Base-by-base conservation (phyloP, 2,797 vertebrate species). In the Gobio occitaniae region DNA sequence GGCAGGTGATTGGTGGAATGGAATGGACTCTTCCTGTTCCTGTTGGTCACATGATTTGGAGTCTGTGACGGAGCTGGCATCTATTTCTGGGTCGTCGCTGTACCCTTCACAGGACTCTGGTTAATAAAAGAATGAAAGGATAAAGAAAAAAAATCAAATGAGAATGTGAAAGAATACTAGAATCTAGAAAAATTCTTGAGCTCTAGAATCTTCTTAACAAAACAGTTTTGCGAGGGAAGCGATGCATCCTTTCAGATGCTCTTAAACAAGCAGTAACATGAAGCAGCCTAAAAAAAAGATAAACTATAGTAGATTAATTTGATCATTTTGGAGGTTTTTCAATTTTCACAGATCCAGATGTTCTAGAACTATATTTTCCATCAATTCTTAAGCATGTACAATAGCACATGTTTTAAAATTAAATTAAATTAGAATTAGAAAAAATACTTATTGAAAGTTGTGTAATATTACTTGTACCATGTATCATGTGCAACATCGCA, bases 71-170 rank as follows among this genome's bases (percentile, higher is more conserved):
- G 68, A 65, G 32, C 25, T 48, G 69, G 94, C 92, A 38, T 95
- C 95, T 36, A 95, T 92, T 48, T 95, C 94, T 83, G 89, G 92
- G 68, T 93, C 75, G 19, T 93, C 85, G 38, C 75, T 52, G 47
- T 93, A 91, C 86, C 93, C 94, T 71, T 95, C 94, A 87, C 89
- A 92, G 0, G 93, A 93, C 82, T 91, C 96, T 97, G 92, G 47
- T 92, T 87, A 72, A 59, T 19, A 32, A 21, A 81, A 56, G 36
- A 4, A 71, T 17, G 7, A 71, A 69, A 25, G 25, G 21, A 52
- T 12, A 61, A 52, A 21, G 48, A 38, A 13, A 16, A 16, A 21
- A 75, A 17, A 6, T 44, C 0, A 16, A 13, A 44, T 52, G 25
- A 85, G 56, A 78, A 56, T 61, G 29, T 9, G 83, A 63, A 29